phyloP scores from a whole-genome alignment of 1,140 invertebrate genomes.

The Carposina sasakii region DNA sequence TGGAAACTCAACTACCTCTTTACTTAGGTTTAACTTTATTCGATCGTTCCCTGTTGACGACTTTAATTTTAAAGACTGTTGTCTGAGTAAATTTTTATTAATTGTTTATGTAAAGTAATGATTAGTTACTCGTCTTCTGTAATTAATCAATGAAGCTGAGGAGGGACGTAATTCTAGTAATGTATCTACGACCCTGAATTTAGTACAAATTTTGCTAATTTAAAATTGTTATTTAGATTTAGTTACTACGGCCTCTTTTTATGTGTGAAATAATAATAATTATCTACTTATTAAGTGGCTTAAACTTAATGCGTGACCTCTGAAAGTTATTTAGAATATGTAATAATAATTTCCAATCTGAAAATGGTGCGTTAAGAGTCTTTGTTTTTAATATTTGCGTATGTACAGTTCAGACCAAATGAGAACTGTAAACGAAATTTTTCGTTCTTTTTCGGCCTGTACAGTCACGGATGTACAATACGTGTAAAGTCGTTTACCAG shows the following conservation, averaged over 20 bases:
- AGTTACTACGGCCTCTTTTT: conserved; percentile 42
- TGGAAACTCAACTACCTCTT: conserved; percentile 68
- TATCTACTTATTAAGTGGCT: too few species aligned
- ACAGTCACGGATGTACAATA: too few species aligned
- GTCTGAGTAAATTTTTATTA: conserved; percentile 69
- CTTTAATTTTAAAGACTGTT: conserved; percentile 65
- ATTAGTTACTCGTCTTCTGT: conserved; percentile 60
- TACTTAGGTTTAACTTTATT: conserved; percentile 62
- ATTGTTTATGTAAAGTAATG: conserved; percentile 56
- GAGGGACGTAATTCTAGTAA: too few species aligned
- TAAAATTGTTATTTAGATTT: conserved; percentile 68
- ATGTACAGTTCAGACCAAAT: too few species aligned
- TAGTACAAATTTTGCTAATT: conserved; percentile 70
- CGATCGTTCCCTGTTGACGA: conserved; percentile 57
- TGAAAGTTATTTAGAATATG: too few species aligned
- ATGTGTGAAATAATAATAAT: conserved; percentile 31
- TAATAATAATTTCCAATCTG: too few species aligned
- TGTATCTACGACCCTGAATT: conserved; percentile 60
- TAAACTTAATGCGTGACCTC: too few species aligned
- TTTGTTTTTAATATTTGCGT: too few species aligned
- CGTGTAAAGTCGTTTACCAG: too few species aligned
- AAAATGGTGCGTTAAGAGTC: too few species aligned
- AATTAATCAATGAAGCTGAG: conserved; percentile 41
- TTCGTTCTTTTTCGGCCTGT: too few species aligned
- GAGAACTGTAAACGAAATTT: too few species aligned